Evolutionary conservation across 2,888 invertebrate species (phyloP).

Genomic region (Melikaiella ostensackeni): DNA sequence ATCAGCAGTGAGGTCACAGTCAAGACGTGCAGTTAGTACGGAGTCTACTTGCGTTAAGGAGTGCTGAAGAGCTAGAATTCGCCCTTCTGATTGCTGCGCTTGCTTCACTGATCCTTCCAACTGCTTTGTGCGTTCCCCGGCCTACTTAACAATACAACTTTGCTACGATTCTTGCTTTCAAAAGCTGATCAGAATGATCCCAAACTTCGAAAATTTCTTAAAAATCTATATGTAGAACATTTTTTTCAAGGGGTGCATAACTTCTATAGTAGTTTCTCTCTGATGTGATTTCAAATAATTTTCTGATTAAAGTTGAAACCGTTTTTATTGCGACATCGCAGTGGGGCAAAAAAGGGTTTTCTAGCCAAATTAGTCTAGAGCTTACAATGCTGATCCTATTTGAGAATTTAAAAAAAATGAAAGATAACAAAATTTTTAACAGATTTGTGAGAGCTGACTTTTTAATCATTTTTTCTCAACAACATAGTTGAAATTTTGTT

Average conservation of each 20-base stretch:
- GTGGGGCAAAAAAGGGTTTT: no score
- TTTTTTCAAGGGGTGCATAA: not conserved
- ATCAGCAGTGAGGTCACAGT: constrained; percentile 87
- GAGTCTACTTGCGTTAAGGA: constrained; percentile 85
- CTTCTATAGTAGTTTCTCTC: no score
- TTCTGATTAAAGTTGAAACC: no score
- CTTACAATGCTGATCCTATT: no score
- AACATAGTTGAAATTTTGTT: no score
- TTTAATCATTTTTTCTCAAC: no score
- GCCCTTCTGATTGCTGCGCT: constrained; percentile 87
- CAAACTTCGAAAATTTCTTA: not conserved
- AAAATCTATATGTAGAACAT: not conserved
- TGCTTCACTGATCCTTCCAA: constrained; percentile 86
- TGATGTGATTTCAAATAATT: no score
- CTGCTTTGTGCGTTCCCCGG: constrained; percentile 80
- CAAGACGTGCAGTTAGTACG: constrained; percentile 84
- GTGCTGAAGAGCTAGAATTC: constrained; percentile 85
- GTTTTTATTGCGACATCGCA: no score
- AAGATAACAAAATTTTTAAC: no score
- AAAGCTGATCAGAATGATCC: not conserved
- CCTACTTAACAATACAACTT: constrained; percentile 76
- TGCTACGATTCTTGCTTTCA: constrained; percentile 18
- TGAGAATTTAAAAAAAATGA: no score
- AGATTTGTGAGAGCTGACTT: no score
- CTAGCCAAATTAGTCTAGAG: no score